A percentile compares a stretch with the other conserved stretches of the same genome.
Conservation (phyloP, 2,888 invertebrate species). For the Rhimphoctona megacephalus region DNA sequence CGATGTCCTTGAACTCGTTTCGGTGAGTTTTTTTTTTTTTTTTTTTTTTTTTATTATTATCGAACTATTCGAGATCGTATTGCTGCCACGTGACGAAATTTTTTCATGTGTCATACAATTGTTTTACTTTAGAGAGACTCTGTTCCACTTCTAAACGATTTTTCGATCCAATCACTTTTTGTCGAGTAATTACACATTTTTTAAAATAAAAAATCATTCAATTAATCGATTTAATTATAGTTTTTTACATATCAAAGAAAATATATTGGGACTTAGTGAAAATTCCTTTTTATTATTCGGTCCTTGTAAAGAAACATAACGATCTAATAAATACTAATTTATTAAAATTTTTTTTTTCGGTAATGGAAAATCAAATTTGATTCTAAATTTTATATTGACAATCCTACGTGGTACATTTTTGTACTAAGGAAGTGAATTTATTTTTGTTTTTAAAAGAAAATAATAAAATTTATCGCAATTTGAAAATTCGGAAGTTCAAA, state of each 20-base stretch:
- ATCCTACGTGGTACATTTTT: too few relatives aligned
- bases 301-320: too few relatives aligned
- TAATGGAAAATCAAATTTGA: too few relatives aligned
- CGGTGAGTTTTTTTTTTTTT: background rate
- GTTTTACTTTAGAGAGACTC: background rate
- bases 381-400: too few relatives aligned
- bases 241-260: background rate
- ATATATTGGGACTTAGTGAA: too few relatives aligned
- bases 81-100: background rate
- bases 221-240: background rate
- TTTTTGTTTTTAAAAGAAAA: background rate
- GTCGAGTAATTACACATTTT: background rate
- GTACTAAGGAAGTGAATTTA: too few relatives aligned
- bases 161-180: background rate
- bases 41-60: background rate
- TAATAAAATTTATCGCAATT: background rate
- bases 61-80: background rate
- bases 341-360: too few relatives aligned
- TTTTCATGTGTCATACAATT: background rate
- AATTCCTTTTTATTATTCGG: too few relatives aligned
- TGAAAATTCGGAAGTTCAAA: background rate
- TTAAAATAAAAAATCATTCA: background rate
- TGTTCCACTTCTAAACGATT: background rate
- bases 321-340: too few relatives aligned
- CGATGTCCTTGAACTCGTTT: conserved; percentile 15